Base-by-base conservation (phyloP, 2,888 invertebrate genomes). In the Drosophila subquinaria region DNA sequence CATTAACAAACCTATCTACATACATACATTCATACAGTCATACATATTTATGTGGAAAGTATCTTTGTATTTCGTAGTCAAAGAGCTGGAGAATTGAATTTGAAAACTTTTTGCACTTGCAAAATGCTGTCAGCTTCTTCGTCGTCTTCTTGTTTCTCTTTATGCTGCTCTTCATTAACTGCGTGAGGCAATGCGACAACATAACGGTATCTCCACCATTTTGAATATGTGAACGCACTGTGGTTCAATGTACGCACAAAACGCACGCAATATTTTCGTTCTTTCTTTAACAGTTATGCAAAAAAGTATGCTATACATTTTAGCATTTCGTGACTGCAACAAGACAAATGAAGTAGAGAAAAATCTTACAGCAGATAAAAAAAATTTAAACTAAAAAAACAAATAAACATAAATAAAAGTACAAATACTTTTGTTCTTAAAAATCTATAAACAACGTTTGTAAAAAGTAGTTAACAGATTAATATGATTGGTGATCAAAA, bases 191-290 rank as follows among this genome's bases (percentile, higher is more conserved):
- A 4, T 60, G 42, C 60, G 59, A 47, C 57, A 57, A 47, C 56
- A 45, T 68, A 69, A 69, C 73, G 56, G 70, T 13, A 36, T 38
- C 62, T 45, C 23, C 42, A 33, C 52, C 62, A 62, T 53, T 61
- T 47, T 61, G 48, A 57, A 69, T 69, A 40, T 48, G 56, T 15
- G 30, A 40, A 15, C 38, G 65, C 56, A 74, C 74, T 51, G 73
- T 74, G 73, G 56, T 13, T 23, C 56, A 60, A 61, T 38, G 17
- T 23, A 17, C 35, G 40, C 20, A 1, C n/a, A 42, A 36, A 60
- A 30, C 30, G 40, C 30, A 38, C 13, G 23, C 36, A 15, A 27
- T 27, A 10, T 30, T 48, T 15, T 27, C 13, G 0, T 11, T 23
- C 1, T 17, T 9, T 40, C 4, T 20, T 9, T 9, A 48, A n/a